Percentiles rank a stretch among this genome's conserved stretches.
Conservation (phyloP, 2,797 vertebrate species). For the Crypturellus tataupa region DNA sequence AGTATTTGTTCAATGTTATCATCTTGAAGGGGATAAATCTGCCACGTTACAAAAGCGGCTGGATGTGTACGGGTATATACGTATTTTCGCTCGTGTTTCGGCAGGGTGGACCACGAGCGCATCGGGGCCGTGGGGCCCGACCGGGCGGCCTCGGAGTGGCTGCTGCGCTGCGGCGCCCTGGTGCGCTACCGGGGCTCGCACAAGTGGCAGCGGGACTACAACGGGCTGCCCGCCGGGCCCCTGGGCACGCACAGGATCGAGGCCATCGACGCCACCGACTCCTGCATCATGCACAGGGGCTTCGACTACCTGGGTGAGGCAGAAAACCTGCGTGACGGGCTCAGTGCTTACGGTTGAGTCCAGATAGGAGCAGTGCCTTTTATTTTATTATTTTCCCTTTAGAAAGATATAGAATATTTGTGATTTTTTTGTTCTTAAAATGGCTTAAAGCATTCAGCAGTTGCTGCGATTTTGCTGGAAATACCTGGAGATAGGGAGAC, state of each 20-base stretch:
- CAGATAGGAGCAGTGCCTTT: accelerated
- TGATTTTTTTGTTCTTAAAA: background rate
- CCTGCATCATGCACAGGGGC: constrained; percentile 95
- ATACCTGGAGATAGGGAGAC: too few species aligned
- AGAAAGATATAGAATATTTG: background rate
- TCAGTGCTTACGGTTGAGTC: accelerated
- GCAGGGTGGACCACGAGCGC: constrained; percentile 93
- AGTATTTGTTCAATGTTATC: accelerated
- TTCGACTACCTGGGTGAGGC: constrained; percentile 92
- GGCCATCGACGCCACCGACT: constrained; percentile 91
- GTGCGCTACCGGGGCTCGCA: constrained; percentile 90
- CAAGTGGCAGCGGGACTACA: constrained; percentile 94
- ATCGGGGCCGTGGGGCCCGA: constrained; percentile 91
- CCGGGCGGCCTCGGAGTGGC: constrained; percentile 94
- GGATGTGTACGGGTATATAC: too few species aligned
- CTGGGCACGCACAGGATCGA: constrained; percentile 90
- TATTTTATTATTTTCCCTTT: background rate
- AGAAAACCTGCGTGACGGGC: accelerated
- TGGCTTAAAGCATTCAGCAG: background rate
- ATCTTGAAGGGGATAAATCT: background rate
- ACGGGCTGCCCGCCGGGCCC: constrained; percentile 89
- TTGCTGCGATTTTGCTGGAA: background rate
- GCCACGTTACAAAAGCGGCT: accelerated
- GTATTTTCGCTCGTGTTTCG: background rate
- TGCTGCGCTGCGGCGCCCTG: constrained; percentile 92